Evolutionary conservation across 2,113 vertebrate species (phyloP).

Genomic region (Polypterus senegalus): DNA sequence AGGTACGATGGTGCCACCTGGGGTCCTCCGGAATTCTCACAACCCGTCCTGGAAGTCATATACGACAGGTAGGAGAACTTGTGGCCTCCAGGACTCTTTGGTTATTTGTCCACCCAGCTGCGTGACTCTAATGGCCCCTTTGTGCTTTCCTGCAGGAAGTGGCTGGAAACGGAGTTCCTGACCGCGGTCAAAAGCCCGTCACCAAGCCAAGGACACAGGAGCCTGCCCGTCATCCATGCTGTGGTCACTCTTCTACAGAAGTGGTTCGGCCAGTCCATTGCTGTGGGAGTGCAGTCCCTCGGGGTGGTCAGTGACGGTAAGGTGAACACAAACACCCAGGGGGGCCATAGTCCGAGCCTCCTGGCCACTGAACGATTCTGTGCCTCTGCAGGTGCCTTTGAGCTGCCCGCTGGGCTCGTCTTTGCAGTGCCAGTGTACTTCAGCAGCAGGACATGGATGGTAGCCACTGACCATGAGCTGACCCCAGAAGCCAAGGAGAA

Average conservation of each 20-base stretch:
- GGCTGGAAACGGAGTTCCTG: conserved; percentile 56
- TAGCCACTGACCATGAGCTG: conserved; percentile 37
- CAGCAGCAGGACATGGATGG: conserved; percentile 53
- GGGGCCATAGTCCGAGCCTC: not conserved
- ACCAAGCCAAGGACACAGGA: conserved; percentile 17
- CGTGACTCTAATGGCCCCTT: not conserved
- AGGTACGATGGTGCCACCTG: conserved; percentile 54
- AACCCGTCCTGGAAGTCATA: conserved; percentile 45
- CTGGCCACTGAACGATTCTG: not conserved
- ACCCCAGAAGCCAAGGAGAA: conserved; percentile 28
- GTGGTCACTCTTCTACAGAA: conserved; percentile 53
- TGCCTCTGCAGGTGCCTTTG: conserved; percentile 49
- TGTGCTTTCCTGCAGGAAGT: conserved; percentile 40
- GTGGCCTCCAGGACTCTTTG: not conserved
- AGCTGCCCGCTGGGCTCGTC: conserved; percentile 58
- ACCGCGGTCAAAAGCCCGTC: conserved; percentile 25
- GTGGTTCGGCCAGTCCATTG: conserved; percentile 52
- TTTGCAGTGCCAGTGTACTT: conserved; percentile 75
- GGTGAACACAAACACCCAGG: not conserved
- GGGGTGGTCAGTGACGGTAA: conserved; percentile 67
- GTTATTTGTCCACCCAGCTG: not conserved
- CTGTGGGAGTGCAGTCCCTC: conserved; percentile 59
- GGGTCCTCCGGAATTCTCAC: conserved; percentile 59
- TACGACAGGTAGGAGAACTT: conserved; percentile 53
- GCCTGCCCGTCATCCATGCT: conserved; percentile 50